Conservation (phyloP, 2,113 vertebrate genomes). For the Felis chaus region DNA sequence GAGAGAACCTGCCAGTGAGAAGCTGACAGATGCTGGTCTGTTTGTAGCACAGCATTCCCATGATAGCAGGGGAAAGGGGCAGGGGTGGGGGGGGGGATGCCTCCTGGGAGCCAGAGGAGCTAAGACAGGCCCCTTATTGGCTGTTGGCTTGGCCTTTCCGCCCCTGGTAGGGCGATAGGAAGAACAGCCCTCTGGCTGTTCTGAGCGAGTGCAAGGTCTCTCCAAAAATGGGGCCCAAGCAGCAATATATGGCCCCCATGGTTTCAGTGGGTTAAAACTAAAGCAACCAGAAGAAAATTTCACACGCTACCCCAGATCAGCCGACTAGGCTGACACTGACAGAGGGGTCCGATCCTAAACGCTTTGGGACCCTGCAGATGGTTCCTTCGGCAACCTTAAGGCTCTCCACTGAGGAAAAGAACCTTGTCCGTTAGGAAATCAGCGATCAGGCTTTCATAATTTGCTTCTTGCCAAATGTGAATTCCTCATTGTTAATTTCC, state of each 20-base stretch:
- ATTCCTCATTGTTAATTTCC: constrained; percentile 9
- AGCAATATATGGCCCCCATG: neutral
- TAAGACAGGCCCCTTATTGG: neutral
- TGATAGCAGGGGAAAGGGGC: neutral
- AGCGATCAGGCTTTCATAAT: neutral
- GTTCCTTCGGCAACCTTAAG: neutral
- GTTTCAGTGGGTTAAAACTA: neutral
- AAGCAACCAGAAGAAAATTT: neutral
- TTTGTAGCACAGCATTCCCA: neutral
- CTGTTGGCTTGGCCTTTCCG: neutral
- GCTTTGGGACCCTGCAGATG: neutral
- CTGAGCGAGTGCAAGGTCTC: neutral
- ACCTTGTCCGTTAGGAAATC: neutral
- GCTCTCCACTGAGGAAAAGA: neutral
- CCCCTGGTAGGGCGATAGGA: neutral
- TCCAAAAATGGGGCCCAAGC: neutral
- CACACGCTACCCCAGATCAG: neutral
- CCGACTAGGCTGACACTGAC: rapidly evolving
- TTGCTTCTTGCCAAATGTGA: neutral
- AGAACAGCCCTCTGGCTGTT: neutral
- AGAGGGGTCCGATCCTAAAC: neutral
- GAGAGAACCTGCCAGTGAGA: neutral
- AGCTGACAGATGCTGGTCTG: neutral
- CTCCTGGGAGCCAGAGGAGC: neutral
- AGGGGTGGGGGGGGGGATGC: rapidly evolving